These are phyloP conservation scores for Pelodytes ibericus DNA, from an alignment of 2,797 vertebrate genomes.

Conservation along the genomic window DNA sequence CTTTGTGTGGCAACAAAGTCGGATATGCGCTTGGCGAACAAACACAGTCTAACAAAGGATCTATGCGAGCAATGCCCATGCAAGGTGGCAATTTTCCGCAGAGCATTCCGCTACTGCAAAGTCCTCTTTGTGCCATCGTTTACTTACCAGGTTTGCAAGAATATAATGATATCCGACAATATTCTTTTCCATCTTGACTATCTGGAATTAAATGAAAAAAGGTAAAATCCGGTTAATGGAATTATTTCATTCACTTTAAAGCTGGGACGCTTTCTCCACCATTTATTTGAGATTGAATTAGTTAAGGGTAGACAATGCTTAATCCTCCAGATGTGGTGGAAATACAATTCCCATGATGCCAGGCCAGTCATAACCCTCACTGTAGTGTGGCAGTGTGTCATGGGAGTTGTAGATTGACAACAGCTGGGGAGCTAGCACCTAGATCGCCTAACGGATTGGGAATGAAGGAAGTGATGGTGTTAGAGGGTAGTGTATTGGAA, in stretches of 20 bases:
- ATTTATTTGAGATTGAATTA: no score
- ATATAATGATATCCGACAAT: conserved; percentile 98
- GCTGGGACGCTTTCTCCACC: neutral
- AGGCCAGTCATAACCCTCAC: no score
- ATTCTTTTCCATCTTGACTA: conserved; percentile 93
- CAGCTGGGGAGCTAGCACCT: no score
- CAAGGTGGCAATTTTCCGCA: conserved; percentile 24
- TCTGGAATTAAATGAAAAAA: conserved; percentile 74
- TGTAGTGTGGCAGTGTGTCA: no score
- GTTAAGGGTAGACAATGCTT: no score
- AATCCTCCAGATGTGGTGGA: no score
- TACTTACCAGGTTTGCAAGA: conserved; percentile 95
- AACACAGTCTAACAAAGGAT: conserved; percentile 34
- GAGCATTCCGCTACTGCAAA: conserved; percentile 39
- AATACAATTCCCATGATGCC: no score
- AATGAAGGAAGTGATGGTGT: no score
- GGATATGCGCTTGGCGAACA: conserved; percentile 17
- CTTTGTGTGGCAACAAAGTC: conserved; percentile 46
- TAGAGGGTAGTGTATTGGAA: no score
- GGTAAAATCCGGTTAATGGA: conserved; percentile 2
- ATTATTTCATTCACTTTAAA: neutral
- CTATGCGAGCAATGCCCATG: conserved; percentile 34
- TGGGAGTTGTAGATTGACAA: no score
- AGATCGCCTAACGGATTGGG: no score
- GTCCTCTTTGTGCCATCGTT: conserved; percentile 21